Evolutionary conservation across 1,140 invertebrate genomes (phyloP), one percentile per base, ranked within the genome.

Genomic region (Psilanteris sp.): DNA sequence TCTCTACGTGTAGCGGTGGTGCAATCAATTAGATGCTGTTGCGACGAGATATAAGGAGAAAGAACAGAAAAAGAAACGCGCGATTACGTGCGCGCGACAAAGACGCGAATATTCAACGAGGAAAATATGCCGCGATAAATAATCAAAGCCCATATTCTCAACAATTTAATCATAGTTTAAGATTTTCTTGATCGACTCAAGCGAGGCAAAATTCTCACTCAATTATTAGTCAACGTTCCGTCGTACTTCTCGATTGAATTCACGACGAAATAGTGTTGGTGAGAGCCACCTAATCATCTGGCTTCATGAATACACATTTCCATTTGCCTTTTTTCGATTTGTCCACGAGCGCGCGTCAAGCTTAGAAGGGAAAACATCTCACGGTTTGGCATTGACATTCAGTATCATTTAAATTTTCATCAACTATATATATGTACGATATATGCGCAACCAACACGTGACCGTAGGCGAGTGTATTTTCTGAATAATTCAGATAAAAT

Each of bases 1-100:
- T 59, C 44, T 54, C 39, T 54, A 73, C 54, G 70, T 70, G 64
- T 57, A 46, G 70, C 46, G 66, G 68, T 79, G 66, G 68, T 73
- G 81, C 75, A 79, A 79, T 78, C 77, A 77, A 82, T 80, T 81
- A 77, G 61, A 78, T 52, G 50, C 59, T 50, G 67, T 67, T 70
- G 27, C 44, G 20, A 57, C 27, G 50, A 26, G 32, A 59, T 52
- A 64, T 66, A 67, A 61, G 64, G 57, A 71, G 71, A 81, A 66
- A 61, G 66, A 54, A 52, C 41, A 31, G 37, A 48, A 54, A 64
- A 66, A 57, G 55, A 66, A 18, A 43, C 22, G 18, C 41, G 32
- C 29, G 39, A 4, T n/a, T n/a, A n/a, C 13, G 16, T 3, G 32
- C 15, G 31, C 18, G 13, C 2, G 37, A 5, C n/a, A 8, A 4